Evolutionary conservation across 2,113 vertebrate genomes (phyloP).

Genomic region (Lathamus discolor): DNA sequence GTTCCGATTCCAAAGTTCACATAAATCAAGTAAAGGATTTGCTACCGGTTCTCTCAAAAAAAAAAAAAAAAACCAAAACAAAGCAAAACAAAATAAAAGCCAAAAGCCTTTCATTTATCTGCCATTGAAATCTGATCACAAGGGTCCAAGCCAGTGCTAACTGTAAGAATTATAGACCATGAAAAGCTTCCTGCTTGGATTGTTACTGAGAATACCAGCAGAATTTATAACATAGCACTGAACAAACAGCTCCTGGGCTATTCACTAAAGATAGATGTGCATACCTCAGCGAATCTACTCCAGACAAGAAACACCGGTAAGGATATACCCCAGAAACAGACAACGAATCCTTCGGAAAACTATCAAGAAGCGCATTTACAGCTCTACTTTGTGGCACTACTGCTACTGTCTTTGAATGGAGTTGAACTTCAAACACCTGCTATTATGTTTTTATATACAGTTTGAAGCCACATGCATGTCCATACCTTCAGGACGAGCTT

Average conservation of each 20-base stretch:
- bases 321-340: not conserved
- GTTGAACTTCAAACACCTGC: not conserved
- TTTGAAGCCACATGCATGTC: not conserved
- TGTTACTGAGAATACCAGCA: not conserved
- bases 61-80: too few species aligned
- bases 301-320: not conserved
- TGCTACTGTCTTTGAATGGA: not conserved
- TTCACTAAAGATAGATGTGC: not conserved
- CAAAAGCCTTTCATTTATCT: not conserved
- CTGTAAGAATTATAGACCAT: not conserved
- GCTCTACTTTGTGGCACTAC: not conserved
- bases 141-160: not conserved
- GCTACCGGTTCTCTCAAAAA: not conserved
- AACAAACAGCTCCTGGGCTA: not conserved
- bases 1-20: not conserved
- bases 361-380: not conserved
- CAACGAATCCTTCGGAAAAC: not conserved
- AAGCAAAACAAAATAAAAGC: not conserved
- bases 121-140: not conserved
- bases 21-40: not conserved
- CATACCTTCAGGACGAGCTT: conserved; percentile 94
- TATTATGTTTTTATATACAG: not conserved
- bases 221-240: not conserved
- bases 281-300: not conserved
- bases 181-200: not conserved